phyloP scores from a whole-genome alignment of 1,140 invertebrate genomes.

The Carposina sasakii region DNA sequence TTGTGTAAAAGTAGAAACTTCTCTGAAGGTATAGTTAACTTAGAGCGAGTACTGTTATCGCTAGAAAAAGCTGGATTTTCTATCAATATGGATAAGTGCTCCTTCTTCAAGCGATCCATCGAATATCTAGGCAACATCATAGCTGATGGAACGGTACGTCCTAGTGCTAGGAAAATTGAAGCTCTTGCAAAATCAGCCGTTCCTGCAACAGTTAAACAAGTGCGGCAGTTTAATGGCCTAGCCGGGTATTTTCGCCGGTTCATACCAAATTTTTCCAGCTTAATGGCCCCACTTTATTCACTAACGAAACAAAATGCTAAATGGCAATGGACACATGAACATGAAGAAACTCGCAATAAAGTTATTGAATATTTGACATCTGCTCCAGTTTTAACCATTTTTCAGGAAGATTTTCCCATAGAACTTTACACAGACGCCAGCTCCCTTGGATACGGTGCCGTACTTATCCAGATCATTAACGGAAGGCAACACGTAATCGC shows the following conservation, averaged over 20 bases:
- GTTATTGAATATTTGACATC: slow-evolving; percentile 4
- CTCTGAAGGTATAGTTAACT: slow-evolving; percentile 11
- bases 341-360: slow-evolving; percentile 8
- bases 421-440: slow-evolving; percentile 40
- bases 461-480: slow-evolving; percentile 40
- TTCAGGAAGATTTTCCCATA: slow-evolving; percentile 17
- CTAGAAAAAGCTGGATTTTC: slow-evolving; percentile 14
- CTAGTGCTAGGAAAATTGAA: slow-evolving; percentile 11
- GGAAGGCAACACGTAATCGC: slow-evolving; percentile 8
- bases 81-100: slow-evolving; percentile 11
- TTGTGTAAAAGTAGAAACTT: slow-evolving; percentile 22
- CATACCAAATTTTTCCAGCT: slow-evolving; percentile 25
- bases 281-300: slow-evolving; percentile 4
- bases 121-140: slow-evolving; percentile 10
- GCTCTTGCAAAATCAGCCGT: slow-evolving; percentile 15
- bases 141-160: neutral
- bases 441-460: slow-evolving; percentile 40
- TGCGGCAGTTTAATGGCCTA: slow-evolving; percentile 8
- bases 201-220: slow-evolving; percentile 20
- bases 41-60: slow-evolving; percentile 4
- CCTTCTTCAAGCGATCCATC: slow-evolving; percentile 15
- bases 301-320: slow-evolving; percentile 6
- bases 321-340: slow-evolving; percentile 11
- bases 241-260: slow-evolving; percentile 28
- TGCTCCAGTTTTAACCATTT: slow-evolving; percentile 3